Percentiles rank a stretch among this genome's conserved stretches.
These are phyloP conservation scores for Rhagonycha fulva DNA, from an alignment of 2,888 invertebrate species.

Conservation along the genomic window DNA sequence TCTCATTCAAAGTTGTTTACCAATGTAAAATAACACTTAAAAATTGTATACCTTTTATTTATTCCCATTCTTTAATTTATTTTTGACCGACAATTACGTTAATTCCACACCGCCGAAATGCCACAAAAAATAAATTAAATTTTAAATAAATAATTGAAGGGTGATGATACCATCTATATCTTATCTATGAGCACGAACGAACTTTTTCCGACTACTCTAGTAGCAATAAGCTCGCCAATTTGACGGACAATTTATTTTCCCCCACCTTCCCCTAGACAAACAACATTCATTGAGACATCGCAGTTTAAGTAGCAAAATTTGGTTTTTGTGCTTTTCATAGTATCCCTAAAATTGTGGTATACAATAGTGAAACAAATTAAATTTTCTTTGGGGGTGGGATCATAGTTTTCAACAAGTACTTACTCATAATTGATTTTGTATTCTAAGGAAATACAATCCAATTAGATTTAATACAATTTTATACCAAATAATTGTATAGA, in stretches of 20 bases:
- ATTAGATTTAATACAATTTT: no score
- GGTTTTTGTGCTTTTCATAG: no score
- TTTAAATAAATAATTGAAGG: neutral
- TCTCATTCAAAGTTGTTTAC: neutral
- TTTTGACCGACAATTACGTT: neutral
- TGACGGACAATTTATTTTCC: neutral
- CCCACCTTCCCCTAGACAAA: neutral
- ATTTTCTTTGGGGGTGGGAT: no score
- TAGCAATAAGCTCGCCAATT: neutral
- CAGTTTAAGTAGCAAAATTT: no score
- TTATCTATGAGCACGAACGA: neutral
- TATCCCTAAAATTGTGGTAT: no score
- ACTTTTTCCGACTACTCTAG: neutral
- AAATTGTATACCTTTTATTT: neutral
- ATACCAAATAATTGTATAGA: no score
- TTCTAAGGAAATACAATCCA: no score
- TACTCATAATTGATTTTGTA: no score
- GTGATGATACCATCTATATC: neutral
- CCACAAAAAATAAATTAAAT: neutral
- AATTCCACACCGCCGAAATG: neutral
- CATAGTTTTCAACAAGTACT: no score
- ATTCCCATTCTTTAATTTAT: neutral
- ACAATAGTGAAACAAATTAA: no score
- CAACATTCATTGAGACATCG: no score
- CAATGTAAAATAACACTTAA: neutral